phyloP scores from a whole-genome alignment of 1,140 invertebrate genomes.

The Dreissena polymorpha region DNA sequence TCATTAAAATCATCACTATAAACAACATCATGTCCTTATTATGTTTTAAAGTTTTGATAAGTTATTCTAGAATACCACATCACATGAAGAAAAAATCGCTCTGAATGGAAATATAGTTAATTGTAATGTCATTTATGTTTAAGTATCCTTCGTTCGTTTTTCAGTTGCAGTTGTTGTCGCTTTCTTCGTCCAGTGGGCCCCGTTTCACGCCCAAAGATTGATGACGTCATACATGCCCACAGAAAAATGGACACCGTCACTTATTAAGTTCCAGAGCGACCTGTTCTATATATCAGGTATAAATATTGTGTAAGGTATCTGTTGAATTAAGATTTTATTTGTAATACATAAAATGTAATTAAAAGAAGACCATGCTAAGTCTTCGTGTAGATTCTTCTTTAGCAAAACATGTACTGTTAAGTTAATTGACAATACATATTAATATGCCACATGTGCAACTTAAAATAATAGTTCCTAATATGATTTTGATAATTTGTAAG shows the following conservation, averaged over 20 bases:
- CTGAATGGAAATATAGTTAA: no score
- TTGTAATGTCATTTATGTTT: no score
- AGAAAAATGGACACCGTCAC: constrained; percentile 65
- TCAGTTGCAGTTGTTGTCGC: constrained; percentile 94
- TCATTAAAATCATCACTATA: background rate
- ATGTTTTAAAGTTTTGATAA: background rate
- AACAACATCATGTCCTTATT: background rate
- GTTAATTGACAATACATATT: no score
- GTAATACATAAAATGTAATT: background rate
- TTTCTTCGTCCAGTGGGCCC: constrained; percentile 97
- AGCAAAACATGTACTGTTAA: background rate
- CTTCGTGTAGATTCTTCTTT: background rate
- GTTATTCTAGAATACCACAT: no score
- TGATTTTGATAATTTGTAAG: no score
- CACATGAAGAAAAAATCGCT: no score
- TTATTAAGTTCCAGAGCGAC: constrained; percentile 67
- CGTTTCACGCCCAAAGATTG: constrained; percentile 94
- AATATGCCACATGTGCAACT: no score
- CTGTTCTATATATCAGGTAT: constrained; percentile 74
- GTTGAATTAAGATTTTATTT: background rate
- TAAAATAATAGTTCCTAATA: no score
- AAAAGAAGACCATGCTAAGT: background rate
- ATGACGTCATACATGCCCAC: constrained; percentile 86
- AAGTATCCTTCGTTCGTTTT: constrained; percentile 12
- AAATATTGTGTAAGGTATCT: background rate